Evolutionary conservation across 2,888 invertebrate species (phyloP).

Genomic region (Poecilobothrus nobilitatus): DNA sequence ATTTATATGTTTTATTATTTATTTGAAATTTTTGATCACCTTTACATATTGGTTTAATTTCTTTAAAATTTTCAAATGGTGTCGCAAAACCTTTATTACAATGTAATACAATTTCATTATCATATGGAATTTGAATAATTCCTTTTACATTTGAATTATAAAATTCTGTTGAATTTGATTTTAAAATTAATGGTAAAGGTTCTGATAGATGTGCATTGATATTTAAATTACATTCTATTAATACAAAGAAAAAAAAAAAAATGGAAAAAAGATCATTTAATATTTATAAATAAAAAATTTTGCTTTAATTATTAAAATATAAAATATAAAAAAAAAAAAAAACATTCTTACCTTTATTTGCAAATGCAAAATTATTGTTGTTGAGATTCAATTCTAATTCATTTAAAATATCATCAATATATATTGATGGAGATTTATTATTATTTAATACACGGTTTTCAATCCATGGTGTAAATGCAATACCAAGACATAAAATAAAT

Average conservation of each 20-base stretch:
- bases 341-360: neutral
- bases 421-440: neutral
- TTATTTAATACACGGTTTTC: neutral
- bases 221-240: neutral
- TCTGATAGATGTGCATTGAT: constrained; percentile 32
- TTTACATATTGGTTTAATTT: constrained; percentile 32
- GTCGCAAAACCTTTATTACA: constrained; percentile 24
- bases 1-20: constrained; percentile 25
- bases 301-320: too few relatives aligned
- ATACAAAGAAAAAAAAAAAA: neutral
- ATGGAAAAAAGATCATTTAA: too few relatives aligned
- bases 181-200: constrained; percentile 52
- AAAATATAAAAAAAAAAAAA: neutral
- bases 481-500: neutral
- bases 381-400: neutral
- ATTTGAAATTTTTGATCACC: constrained; percentile 28
- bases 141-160: constrained; percentile 27
- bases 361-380: neutral
- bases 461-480: neutral
- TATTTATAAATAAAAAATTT: too few relatives aligned
- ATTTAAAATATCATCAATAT: neutral
- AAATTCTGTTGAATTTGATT: constrained; percentile 33
- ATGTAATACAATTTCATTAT: constrained; percentile 30
- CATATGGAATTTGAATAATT: constrained; percentile 25
- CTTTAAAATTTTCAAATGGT: constrained; percentile 23